Evolutionary conservation across 2,888 invertebrate species (phyloP).

Genomic region (Prosapia bicincta): DNA sequence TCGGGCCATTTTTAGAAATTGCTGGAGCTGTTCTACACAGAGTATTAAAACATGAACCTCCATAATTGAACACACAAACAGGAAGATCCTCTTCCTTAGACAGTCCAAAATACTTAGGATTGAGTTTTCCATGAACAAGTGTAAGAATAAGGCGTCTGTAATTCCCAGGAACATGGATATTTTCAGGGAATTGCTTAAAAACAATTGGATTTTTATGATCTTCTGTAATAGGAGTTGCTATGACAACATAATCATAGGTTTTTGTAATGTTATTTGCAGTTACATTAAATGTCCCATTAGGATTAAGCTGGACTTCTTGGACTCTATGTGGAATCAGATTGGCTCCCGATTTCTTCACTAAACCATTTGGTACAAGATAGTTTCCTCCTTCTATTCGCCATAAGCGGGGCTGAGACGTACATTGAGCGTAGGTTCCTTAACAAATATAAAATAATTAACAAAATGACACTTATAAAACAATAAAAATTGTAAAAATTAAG

Average conservation of each 20-base stretch:
- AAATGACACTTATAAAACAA: no score
- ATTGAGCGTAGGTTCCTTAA: no score
- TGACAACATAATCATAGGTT: constrained; percentile 54
- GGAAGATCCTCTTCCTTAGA: constrained; percentile 43
- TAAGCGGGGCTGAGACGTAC: neutral
- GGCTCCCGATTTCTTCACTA: constrained; percentile 47
- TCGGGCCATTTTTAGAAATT: constrained; percentile 35
- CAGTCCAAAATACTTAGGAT: constrained; percentile 47
- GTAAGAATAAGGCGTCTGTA: constrained; percentile 56
- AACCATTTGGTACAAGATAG: constrained; percentile 47
- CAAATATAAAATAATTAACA: no score
- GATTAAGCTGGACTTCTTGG: constrained; percentile 39
- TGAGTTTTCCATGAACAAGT: constrained; percentile 52
- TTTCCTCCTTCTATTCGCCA: constrained; percentile 59
- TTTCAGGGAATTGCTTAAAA: constrained; percentile 48
- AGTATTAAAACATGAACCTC: constrained; percentile 50
- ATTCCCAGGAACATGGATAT: constrained; percentile 44
- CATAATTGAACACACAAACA: constrained; percentile 48
- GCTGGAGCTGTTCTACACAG: constrained; percentile 47
- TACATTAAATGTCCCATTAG: constrained; percentile 30
- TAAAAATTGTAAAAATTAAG: no score
- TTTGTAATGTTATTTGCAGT: neutral
- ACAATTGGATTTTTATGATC: constrained; percentile 47
- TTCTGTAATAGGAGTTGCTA: constrained; percentile 54
- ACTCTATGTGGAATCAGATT: constrained; percentile 46